Percentiles rank a stretch among this genome's conserved stretches.
These are phyloP conservation scores for Thaumatotibia leucotreta DNA, from an alignment of 1,140 invertebrate genomes.

Conservation along the genomic window DNA sequence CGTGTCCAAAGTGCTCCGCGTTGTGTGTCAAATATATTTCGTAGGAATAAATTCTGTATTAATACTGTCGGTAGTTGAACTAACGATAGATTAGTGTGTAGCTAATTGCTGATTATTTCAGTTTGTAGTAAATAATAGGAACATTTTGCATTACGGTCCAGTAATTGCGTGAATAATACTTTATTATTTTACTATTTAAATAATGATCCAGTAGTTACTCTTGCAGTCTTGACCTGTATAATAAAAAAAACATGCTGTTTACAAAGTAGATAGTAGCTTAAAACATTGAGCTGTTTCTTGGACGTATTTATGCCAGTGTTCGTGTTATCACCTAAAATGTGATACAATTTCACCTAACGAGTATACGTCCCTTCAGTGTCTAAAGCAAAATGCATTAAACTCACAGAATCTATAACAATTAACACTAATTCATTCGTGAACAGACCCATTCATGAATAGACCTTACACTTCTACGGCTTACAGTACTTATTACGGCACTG, in stretches of 20 bases:
- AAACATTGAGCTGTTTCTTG: too few species aligned
- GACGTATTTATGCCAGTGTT: too few species aligned
- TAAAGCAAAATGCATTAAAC: too few species aligned
- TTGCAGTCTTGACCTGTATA: not conserved
- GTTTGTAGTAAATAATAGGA: not conserved
- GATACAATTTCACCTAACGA: too few species aligned
- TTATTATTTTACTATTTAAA: not conserved
- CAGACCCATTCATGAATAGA: too few species aligned
- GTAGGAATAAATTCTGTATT: conserved; percentile 8
- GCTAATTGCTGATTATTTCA: conserved; percentile 11
- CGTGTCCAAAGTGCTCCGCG: not conserved
- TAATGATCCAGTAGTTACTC: not conserved
- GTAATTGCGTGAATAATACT: not conserved
- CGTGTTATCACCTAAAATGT: too few species aligned
- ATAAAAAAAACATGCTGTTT: not conserved
- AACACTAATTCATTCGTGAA: too few species aligned
- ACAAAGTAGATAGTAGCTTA: too few species aligned
- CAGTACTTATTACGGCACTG: too few species aligned
- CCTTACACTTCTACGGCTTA: too few species aligned
- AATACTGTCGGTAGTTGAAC: conserved; percentile 42
- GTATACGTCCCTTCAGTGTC: too few species aligned
- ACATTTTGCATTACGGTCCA: not conserved
- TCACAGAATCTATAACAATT: too few species aligned
- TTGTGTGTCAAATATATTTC: not conserved
- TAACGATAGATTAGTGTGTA: conserved; percentile 35